Base-by-base conservation (phyloP, 2,888 invertebrate genomes). In the Xanthia icteritia region DNA sequence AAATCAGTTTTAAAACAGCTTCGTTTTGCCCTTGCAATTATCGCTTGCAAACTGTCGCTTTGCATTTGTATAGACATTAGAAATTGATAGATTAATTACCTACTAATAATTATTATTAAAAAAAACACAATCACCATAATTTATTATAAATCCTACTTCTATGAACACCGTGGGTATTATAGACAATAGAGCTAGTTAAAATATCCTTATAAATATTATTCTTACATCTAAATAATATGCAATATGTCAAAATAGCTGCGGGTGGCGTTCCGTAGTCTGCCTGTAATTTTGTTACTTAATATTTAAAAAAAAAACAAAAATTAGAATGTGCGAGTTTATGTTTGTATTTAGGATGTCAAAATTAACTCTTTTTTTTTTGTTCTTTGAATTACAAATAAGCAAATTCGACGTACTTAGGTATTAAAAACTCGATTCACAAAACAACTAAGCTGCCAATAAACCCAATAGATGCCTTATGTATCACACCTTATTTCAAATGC, bases 141-240 rank as follows among this genome's bases (percentile, higher is more conserved):
- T 36, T 48, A 48, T 23, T 27, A 60, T 79, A 45, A 71, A 66
- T 54, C 27, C 79, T 61, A 67, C 36, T 54, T 77, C 73, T 79
- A 83, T 73, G 83, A 81, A 81, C 81, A 81, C 81, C 73, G n/a
- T 68, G 64, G 78, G 72, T 61, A 83, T 78, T 81, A 78, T 64
- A 78, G 63, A 78, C 54, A 66, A 56, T 51, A 76, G 15, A 75
- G n/a, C 17, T 27, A 51, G 2, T 9, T 48, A 54, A 79, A 70
- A 39, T 68, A 56, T 48, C 20, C 9, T 56, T 27, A 36, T 15
- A 60, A 42, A 31, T 77, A 36, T 51, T 61, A n/a, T 70, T 48
- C 5, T 63, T 64, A 58, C 6, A 13, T 23, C 1, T 51, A 48
- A 51, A 36, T 51, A 48, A 51, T 51, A 51, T 23, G 61, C 17